Conservation (phyloP, 2,797 vertebrate species). For the Silurus aristotelis region DNA sequence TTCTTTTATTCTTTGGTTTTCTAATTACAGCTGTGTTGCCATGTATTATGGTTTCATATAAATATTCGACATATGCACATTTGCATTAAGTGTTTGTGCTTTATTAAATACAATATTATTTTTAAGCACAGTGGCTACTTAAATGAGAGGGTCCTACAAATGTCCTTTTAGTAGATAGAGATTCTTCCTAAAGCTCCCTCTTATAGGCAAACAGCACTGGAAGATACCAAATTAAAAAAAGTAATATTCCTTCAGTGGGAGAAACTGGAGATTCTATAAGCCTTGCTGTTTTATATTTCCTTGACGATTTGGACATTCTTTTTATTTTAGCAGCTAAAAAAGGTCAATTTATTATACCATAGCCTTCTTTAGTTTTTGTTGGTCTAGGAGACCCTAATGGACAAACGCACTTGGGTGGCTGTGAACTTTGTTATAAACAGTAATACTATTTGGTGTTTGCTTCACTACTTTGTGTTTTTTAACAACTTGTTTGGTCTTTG, state of each 20-base stretch:
- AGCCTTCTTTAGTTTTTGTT: not conserved
- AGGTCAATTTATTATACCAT: not conserved
- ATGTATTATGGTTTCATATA: not conserved
- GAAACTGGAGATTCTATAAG: not conserved
- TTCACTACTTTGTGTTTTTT: too few relatives aligned
- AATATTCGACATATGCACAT: not conserved
- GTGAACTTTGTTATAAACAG: too few relatives aligned
- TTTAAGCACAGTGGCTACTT: not conserved
- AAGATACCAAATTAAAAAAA: too few relatives aligned
- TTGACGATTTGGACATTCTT: constrained; percentile 1
- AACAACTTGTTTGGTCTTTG: too few relatives aligned
- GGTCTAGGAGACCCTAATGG: constrained; percentile 2
- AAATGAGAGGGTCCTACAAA: not conserved
- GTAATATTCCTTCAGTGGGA: not conserved
- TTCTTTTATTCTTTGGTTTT: not conserved
- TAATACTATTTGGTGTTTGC: too few relatives aligned
- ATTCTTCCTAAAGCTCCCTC: not conserved
- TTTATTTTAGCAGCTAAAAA: not conserved
- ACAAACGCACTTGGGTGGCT: not conserved
- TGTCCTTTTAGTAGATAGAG: not conserved
- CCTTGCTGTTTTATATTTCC: constrained; percentile 2
- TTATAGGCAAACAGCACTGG: not conserved
- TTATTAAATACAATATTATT: not conserved
- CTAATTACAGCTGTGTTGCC: not conserved
- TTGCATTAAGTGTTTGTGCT: not conserved